Conservation (phyloP, 2,797 vertebrate genomes). For the Novumbra hubbsi region DNA sequence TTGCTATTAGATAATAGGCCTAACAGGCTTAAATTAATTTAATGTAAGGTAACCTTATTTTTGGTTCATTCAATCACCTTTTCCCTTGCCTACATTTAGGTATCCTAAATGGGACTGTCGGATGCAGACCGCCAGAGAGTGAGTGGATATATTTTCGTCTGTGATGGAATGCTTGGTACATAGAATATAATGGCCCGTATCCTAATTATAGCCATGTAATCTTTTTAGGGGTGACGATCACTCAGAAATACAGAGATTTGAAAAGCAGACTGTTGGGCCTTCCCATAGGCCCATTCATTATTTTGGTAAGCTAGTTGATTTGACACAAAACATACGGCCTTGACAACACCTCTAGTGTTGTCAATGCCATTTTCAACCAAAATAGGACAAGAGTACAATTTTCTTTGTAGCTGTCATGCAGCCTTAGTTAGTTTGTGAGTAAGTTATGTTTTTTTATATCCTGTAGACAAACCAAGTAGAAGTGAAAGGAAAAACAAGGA, state of each 20-base stretch:
- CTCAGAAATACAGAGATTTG: slow-evolving; percentile 30
- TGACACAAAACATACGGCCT: too few relatives aligned
- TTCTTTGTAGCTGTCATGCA: neutral
- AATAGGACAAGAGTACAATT: neutral
- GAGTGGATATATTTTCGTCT: slow-evolving; percentile 19
- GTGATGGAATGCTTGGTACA: neutral
- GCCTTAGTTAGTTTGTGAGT: neutral
- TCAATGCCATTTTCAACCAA: neutral
- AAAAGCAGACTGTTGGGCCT: neutral
- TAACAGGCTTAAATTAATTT: neutral
- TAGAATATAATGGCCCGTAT: neutral
- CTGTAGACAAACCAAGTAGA: neutral
- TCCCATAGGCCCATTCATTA: slow-evolving; percentile 21
- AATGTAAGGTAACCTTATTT: neutral
- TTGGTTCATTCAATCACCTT: neutral
- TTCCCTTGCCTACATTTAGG: slow-evolving; percentile 41
- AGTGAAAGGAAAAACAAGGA: neutral
- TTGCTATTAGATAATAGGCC: neutral
- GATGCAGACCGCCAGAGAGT: slow-evolving; percentile 58
- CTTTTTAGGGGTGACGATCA: slow-evolving; percentile 37
- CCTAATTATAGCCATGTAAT: neutral
- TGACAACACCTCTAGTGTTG: neutral
- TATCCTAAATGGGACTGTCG: slow-evolving; percentile 74
- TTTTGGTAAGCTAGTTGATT: slow-evolving; percentile 24
- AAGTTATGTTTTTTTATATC: neutral